Evolutionary conservation across 2,797 vertebrate species (phyloP), one percentile per base, ranked within the genome.

Genomic region (Discoglossus pictus): DNA sequence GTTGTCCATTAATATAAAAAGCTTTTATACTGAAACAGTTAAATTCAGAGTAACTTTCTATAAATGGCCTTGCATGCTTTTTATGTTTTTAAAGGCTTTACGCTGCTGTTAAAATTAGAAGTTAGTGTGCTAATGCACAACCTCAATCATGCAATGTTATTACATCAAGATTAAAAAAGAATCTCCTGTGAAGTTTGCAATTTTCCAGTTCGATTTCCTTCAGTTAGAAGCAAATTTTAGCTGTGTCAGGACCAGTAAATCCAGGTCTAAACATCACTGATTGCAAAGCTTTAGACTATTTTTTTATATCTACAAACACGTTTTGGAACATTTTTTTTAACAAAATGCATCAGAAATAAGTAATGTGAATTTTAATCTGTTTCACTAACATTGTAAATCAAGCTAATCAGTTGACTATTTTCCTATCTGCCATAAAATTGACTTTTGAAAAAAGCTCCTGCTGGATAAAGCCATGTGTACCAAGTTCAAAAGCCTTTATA

Each of bases 131-230:
- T 47, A 61, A 47, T 61, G 50, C 34, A 10, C 40, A 23, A 55
- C 34, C 53, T 69, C 50, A 61, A 55, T 69, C 66, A 62, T 44
- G 12, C 43, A 40, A 69, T 40, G 48, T 69, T 69, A 69, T 69
- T 69, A 55, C 50, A 62, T 48, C 16, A 40, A 69, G 66, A 62
- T 39, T 55, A 61, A 60, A 36, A 43, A 55, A 18, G 50, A 61
- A 69, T 54, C 47, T 54, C 66, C 48, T 54, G 66, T 69, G 66
- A 61, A 69, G 66, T 55, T 62, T 69, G 31, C 66, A 69, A 69
- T 69, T 62, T 69, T 69, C 48, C 31, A 53, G 20, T 61, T 69
- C 25, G 50, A 61, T 61, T 69, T 69, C 65, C 46, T 21, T 42
- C 23, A 62, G 27, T 50, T 50, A 38, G 18, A 36, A 38, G 38